Evolutionary conservation across 2,888 invertebrate species (phyloP).

Genomic region (Cotesia congregata): DNA sequence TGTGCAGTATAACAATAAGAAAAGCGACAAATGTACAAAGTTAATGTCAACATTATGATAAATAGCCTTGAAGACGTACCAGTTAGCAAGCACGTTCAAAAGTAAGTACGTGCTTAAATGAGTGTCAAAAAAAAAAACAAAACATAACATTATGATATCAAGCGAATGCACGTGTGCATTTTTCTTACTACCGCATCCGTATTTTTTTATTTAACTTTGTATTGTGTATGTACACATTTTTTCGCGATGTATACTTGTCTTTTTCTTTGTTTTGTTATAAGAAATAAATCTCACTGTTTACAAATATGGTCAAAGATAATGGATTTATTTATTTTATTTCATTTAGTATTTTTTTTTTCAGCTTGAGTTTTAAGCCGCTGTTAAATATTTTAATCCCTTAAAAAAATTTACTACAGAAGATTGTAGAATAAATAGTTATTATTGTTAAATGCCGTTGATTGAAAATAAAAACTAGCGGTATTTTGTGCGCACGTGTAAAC

Average conservation of each 20-base stretch:
- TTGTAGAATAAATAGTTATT: too few relatives aligned
- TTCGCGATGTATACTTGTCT: not conserved
- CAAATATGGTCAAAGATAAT: not conserved
- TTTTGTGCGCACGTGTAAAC: conserved; percentile 28
- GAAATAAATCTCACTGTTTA: not conserved
- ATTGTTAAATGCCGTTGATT: too few relatives aligned
- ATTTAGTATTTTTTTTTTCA: not conserved
- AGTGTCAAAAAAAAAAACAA: conserved; percentile 1
- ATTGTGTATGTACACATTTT: not conserved
- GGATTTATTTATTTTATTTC: not conserved
- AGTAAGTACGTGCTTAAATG: conserved; percentile 23
- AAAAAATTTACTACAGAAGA: too few relatives aligned
- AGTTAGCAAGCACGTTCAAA: conserved; percentile 58
- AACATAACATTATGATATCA: conserved; percentile 19
- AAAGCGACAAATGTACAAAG: conserved; percentile 40
- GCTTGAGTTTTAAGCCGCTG: not conserved
- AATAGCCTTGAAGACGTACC: conserved; percentile 56
- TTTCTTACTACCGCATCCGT: conserved; percentile 14
- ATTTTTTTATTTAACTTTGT: conserved; percentile 12
- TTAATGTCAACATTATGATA: conserved; percentile 59
- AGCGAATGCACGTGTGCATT: conserved; percentile 18
- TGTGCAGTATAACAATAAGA: not conserved
- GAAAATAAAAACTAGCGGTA: conserved; percentile 20
- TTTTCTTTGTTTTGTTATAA: not conserved
- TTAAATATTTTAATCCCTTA: too few relatives aligned